Evolutionary conservation across 2,888 invertebrate genomes (phyloP).

Genomic region (Drosophila kambysellisi): DNA sequence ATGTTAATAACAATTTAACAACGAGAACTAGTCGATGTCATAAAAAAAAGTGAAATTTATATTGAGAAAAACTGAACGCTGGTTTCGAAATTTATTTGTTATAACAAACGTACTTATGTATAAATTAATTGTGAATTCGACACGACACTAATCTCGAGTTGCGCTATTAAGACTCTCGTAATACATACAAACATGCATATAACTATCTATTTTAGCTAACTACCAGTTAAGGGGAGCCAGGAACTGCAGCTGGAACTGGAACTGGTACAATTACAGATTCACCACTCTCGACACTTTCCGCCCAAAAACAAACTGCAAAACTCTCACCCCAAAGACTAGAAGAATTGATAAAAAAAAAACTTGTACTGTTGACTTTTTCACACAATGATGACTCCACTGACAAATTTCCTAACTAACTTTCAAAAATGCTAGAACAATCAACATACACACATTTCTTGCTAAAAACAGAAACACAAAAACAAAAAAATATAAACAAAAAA

Average conservation of each 20-base stretch:
- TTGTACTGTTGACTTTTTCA: slow-evolving; percentile 36
- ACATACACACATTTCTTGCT: slow-evolving; percentile 73
- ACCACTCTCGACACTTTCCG: slow-evolving; percentile 74
- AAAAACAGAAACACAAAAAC: slow-evolving; percentile 13
- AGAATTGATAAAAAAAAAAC: slow-evolving; percentile 47
- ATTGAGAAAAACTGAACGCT: slow-evolving; percentile 68
- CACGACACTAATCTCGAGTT: slow-evolving; percentile 42
- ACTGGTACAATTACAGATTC: slow-evolving; percentile 24
- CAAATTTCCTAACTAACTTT: slow-evolving; percentile 70
- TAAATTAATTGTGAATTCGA: slow-evolving; percentile 61
- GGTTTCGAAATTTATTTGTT: slow-evolving; percentile 77
- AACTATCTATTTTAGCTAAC: slow-evolving; percentile 10
- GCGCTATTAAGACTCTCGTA: slow-evolving; percentile 46
- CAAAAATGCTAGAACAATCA: slow-evolving; percentile 80
- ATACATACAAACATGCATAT: slow-evolving; percentile 24
- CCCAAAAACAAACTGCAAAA: slow-evolving; percentile 54
- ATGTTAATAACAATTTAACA: slow-evolving; percentile 36
- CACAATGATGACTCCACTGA: slow-evolving; percentile 14
- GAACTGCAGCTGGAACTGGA: slow-evolving; percentile 31
- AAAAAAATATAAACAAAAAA: slow-evolving; percentile 20
- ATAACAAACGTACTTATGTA: slow-evolving; percentile 51
- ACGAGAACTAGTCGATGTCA: slow-evolving; percentile 75
- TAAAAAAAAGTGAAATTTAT: slow-evolving; percentile 64
- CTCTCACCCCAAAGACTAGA: slow-evolving; percentile 67
- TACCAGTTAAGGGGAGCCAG: slow-evolving; percentile 12